phyloP scores from a whole-genome alignment of 2,797 vertebrate species.

The Lepus oiostolus region DNA sequence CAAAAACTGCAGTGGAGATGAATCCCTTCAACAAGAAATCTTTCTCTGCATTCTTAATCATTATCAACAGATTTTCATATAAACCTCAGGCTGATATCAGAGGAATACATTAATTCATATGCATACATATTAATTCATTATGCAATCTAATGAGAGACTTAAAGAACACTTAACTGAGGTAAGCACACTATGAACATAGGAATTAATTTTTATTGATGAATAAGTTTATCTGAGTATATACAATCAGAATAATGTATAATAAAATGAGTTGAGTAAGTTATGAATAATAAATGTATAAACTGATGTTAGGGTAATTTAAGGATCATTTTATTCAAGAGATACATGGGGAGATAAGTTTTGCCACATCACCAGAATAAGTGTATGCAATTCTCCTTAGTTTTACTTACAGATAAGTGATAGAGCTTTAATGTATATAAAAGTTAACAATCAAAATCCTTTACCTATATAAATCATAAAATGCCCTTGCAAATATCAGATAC shows the following conservation, averaged over 20 bases:
- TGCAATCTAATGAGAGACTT: background rate
- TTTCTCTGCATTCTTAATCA: background rate
- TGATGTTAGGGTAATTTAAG: background rate
- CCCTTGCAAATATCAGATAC: background rate
- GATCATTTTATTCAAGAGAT: background rate
- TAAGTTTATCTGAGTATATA: background rate
- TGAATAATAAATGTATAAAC: background rate
- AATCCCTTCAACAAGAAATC: background rate
- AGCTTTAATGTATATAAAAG: background rate
- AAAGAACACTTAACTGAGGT: background rate
- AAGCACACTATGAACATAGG: background rate
- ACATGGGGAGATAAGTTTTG: background rate
- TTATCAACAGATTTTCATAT: constrained; percentile 4
- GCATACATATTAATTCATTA: background rate
- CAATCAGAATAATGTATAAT: background rate
- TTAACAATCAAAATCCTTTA: constrained; percentile 35
- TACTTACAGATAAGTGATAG: background rate
- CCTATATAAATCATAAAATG: background rate
- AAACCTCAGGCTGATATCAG: background rate
- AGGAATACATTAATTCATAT: background rate
- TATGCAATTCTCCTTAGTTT: background rate
- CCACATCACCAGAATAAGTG: background rate
- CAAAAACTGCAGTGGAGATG: background rate
- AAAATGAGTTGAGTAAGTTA: background rate
- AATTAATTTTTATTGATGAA: background rate